A percentile compares a stretch with the other conserved stretches of the same genome.
Conservation (phyloP, 2,888 invertebrate genomes). For the Philereme transversata region DNA sequence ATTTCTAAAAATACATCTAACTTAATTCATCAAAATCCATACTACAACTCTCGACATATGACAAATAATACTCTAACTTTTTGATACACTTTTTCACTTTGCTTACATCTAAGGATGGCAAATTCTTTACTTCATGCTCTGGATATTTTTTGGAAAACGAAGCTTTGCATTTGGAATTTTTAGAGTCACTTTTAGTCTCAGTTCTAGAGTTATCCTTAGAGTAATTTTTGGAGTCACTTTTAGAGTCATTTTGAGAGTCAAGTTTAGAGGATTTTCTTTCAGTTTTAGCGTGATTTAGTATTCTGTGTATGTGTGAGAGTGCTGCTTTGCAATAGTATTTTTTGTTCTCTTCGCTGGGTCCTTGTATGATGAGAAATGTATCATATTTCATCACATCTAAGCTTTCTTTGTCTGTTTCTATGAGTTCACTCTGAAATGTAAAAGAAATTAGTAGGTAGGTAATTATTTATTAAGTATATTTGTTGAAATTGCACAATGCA, state of each 20-base stretch:
- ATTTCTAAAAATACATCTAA: not conserved
- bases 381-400: slow-evolving; percentile 85
- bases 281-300: slow-evolving; percentile 78
- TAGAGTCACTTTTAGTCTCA: not conserved
- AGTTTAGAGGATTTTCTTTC: slow-evolving; percentile 15
- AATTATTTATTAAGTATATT: too few species aligned
- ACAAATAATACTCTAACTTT: slow-evolving; percentile 89
- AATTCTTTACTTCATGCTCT: slow-evolving; percentile 75
- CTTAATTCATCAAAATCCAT: slow-evolving; percentile 55
- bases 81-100: slow-evolving; percentile 84
- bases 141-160: slow-evolving; percentile 84
- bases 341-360: slow-evolving; percentile 81
- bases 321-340: slow-evolving; percentile 85
- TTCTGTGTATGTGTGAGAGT: slow-evolving; percentile 86
- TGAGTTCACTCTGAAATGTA: slow-evolving; percentile 80
- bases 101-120: slow-evolving; percentile 76
- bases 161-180: slow-evolving; percentile 36
- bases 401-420: slow-evolving; percentile 83
- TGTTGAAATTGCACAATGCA: too few species aligned
- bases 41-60: slow-evolving; percentile 82
- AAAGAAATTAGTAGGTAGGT: not conserved
- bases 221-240: too few species aligned
- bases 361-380: slow-evolving; percentile 84
- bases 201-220: not conserved
- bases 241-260: not conserved